Base-by-base conservation (phyloP, 2,797 vertebrate genomes). In the Distichodus sexfasciatus region DNA sequence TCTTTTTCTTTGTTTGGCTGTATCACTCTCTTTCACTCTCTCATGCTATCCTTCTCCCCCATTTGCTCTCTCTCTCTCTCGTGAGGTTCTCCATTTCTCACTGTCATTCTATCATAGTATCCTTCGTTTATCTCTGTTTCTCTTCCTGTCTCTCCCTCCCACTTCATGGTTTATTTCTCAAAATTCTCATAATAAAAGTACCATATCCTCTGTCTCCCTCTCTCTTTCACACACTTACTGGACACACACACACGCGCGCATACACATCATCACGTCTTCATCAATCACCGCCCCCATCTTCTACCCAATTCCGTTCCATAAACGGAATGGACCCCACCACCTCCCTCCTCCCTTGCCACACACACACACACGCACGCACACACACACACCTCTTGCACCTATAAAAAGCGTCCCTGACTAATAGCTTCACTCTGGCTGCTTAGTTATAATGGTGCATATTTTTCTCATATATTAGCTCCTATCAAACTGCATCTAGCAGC, bases 341-440 rank as follows among this genome's bases (percentile, higher is more conserved):
- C 8, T n/a, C 36, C 29, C n/a, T 46, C 10, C 10, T 48, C n/a
- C n/a, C n/a, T n/a, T n/a, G n/a, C n/a, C n/a, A n/a, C n/a, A n/a
- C n/a, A n/a, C n/a, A n/a, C n/a, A n/a, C n/a, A n/a, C n/a, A n/a
- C n/a, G n/a, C n/a, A n/a, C n/a, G n/a, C n/a, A n/a, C n/a, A n/a
- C n/a, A n/a, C n/a, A n/a, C n/a, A 55, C 43, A 36, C 60, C 57
- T 48, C 35, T 26, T 19, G 38, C 9, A 46, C 31, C 33, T 71
- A 28, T 60, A 68, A 60, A 74, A 74, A 65, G 38, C 53, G 44
- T 35, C 26, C 19, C 40, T 66, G 48, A 66, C 61, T 69, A 63
- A 55, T 43, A 55, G 55, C 21, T 71, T 62, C 10, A 14, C 41
- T n/a, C 12, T 19, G 55, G 46, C 23, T 23, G 10, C 24, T 63